Percentiles rank a stretch among this genome's conserved stretches.
Evolutionary conservation across 2,113 vertebrate species (phyloP).

Genomic region (Megalops atlanticus): DNA sequence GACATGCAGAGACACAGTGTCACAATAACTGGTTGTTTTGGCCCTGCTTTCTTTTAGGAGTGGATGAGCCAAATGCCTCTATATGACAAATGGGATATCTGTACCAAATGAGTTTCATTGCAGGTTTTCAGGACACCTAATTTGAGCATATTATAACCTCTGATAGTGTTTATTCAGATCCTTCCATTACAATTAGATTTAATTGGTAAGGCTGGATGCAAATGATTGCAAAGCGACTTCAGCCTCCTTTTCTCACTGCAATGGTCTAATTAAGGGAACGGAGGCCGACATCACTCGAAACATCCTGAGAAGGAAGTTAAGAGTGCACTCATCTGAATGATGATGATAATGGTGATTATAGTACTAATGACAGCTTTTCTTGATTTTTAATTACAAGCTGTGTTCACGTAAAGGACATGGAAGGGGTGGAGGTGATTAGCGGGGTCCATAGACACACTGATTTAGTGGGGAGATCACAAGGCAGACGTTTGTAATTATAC

Average conservation of each 20-base stretch:
- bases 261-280: conserved; percentile 42
- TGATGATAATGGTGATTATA: conserved; percentile 64
- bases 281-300: conserved; percentile 50
- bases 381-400: conserved; percentile 59
- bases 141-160: conserved; percentile 28
- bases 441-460: neutral
- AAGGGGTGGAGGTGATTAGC: conserved; percentile 30
- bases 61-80: neutral
- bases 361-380: conserved; percentile 51
- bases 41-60: neutral
- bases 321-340: conserved; percentile 51
- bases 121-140: conserved; percentile 8
- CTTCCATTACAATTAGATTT: conserved; percentile 29
- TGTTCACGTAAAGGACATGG: conserved; percentile 42
- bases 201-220: neutral
- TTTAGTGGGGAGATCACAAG: neutral
- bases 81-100: neutral
- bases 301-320: conserved; percentile 35
- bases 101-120: neutral
- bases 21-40: conserved; percentile 5
- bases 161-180: neutral
- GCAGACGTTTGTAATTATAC: neutral
- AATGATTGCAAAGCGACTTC: neutral
- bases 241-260: conserved; percentile 1
- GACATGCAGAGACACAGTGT: too few relatives aligned